Base-by-base conservation (phyloP, 2,888 invertebrate species). In the Amblyjoppa fuscipennis region DNA sequence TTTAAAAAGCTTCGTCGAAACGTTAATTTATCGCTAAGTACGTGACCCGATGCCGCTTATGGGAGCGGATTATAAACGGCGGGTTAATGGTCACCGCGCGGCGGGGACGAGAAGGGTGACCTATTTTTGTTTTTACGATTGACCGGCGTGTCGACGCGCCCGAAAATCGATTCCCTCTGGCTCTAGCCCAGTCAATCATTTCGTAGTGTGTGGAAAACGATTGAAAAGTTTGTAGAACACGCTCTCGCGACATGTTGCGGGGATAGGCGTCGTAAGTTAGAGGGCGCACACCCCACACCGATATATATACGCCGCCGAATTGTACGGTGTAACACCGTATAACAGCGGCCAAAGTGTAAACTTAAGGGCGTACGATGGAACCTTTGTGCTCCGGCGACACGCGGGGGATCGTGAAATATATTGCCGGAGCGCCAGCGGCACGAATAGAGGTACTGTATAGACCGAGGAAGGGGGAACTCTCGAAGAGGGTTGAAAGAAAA, bases 141-240 rank as follows among this genome's bases (percentile, higher is more conserved):
- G 74, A 75, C 49, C 74, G 74, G 74, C 31, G 31, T 75, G 74
- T 75, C 61, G 74, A 31, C 25, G 49, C 20, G 51, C 16, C 68
- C 45, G n/a, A 28, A 28, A n/a, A 16, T 45, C 76, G 51, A 64
- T 16, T 49, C 31, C 31, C 25, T 53, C 66, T 53, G 7, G 25
- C 28, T 7, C 25, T 11, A 25, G 49, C 34, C 66, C 73, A 49
- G 77, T 66, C 49, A 81, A 69, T 68, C 74, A 71, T 59, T 56
- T 28, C 28, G 68, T 34, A 59, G 71, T 78, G 41, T 77, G 20
- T 56, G 25, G 91, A 91, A 91, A 91, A 92, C 90, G 91, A 91
- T 91, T 92, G 92, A 92, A 94, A 93, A 93, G 93, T 93, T 93
- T 92, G 93, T 92, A 89, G 92, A 92, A 93, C 93, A 93, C 91